Conservation (phyloP, 53 echinoderm and acorn worm species). For the Astropecten irregularis region DNA sequence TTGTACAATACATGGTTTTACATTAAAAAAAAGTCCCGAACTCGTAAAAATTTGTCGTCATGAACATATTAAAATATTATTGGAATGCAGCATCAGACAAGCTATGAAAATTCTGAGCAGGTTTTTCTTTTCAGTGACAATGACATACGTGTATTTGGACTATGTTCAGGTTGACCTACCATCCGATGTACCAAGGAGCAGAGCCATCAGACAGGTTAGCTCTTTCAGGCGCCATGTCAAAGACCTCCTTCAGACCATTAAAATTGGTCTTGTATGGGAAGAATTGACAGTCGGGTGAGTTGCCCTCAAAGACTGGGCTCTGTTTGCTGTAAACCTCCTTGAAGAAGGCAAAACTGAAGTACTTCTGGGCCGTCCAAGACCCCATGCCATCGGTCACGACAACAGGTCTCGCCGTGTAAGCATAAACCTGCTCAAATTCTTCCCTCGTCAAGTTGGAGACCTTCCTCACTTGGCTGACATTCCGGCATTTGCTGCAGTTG, state of each 20-base stretch:
- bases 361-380: slow-evolving; percentile 78
- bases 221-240: slow-evolving; percentile 81
- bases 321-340: slow-evolving; percentile 69
- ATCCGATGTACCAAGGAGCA: slow-evolving; percentile 95
- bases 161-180: no score
- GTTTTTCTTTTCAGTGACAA: no score
- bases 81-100: no score
- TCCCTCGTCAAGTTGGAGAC: slow-evolving; percentile 46
- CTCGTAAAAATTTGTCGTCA: no score
- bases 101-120: no score
- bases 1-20: no score
- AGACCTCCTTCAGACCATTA: slow-evolving; percentile 76
- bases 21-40: no score
- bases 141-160: no score
- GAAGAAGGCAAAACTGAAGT: slow-evolving; percentile 87
- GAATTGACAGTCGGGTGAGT: slow-evolving; percentile 80
- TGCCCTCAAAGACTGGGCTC: slow-evolving; percentile 70
- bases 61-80: no score
- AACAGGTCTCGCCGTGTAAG: slow-evolving; percentile 78
- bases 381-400: slow-evolving; percentile 81
- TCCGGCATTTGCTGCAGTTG: slow-evolving; percentile 69
- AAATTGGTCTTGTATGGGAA: slow-evolving; percentile 89
- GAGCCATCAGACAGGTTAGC: slow-evolving; percentile 77
- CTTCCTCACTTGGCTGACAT: slow-evolving; percentile 62
- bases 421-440: slow-evolving; percentile 75